phyloP scores from a whole-genome alignment of 2,797 vertebrate genomes.

The Chelmon rostratus region DNA sequence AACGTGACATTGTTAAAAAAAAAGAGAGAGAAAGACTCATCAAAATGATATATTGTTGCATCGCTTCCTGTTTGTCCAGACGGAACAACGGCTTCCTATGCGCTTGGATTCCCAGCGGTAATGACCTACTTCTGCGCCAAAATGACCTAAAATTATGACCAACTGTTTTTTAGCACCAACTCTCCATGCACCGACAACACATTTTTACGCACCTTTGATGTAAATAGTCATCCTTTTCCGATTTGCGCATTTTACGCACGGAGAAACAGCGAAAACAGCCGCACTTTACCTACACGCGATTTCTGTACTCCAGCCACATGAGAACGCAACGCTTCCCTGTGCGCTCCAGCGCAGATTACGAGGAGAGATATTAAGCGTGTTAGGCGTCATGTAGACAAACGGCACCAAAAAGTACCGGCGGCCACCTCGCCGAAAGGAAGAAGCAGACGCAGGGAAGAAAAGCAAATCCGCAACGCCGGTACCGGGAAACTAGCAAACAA shows the following conservation, averaged over 20 bases:
- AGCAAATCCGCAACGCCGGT: constrained; percentile 7
- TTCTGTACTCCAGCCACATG: neutral
- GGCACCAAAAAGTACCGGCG: neutral
- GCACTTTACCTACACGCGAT: neutral
- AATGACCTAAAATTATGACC: neutral
- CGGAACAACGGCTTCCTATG: constrained; percentile 35
- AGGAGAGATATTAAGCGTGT: neutral
- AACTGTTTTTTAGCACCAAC: neutral
- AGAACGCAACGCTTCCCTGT: neutral
- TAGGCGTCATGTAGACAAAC: neutral
- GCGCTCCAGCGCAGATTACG: constrained; percentile 1
- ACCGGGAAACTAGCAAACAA: neutral
- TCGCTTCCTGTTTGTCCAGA: constrained; percentile 81
- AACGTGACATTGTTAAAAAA: neutral
- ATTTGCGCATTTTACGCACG: constrained; percentile 57
- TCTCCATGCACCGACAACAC: neutral
- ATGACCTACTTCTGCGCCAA: constrained; percentile 42
- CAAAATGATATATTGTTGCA: constrained; percentile 8
- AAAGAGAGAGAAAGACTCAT: neutral
- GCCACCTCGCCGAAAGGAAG: neutral
- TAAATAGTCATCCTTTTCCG: neutral
- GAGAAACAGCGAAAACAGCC: too few relatives aligned
- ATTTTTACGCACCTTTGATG: constrained; percentile 22
- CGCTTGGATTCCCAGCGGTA: constrained; percentile 36
- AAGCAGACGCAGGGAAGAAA: neutral